Base-by-base conservation (phyloP, 2,888 invertebrate species). In the Eurytoma californica region DNA sequence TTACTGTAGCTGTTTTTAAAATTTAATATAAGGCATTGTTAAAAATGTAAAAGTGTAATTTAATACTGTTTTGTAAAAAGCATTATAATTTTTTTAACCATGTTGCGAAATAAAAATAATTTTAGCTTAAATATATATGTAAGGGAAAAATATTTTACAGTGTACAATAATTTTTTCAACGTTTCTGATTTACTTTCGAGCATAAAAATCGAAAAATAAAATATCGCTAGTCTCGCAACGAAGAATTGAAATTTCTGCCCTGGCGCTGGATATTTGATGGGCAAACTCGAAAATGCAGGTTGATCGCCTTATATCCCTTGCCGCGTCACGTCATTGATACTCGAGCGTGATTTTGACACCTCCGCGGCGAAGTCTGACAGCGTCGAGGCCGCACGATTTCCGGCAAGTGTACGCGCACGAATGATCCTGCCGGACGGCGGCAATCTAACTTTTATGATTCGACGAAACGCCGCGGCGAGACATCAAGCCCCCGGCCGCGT, bases 371-470 rank as follows among this genome's bases (percentile, higher is more conserved):
- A 63, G 69, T 69, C 39, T 24, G 55, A 55, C 24, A 57, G 39
- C 53, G 20, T 7, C 39, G 24, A 24, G 9, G n/a, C 20, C 60
- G 16, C 49, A 24, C 16, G 47, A 57, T 65, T 58, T 68, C 73
- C n/a, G 57, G 0, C 63, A 30, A 58, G 70, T 60, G 66, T 75
- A 75, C 70, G 70, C 49, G 24, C 16, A 14, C 58, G 58, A 72
- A 68, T 72, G 76, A 69, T 57, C 53, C n/a, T 18, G 28, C 68
- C 20, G 63, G 80, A 68, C 73, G 76, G 79, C 63, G 57, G 74
- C 73, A 80, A 82, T 82, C 82, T 80, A 80, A 77, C 75, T 82
- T 82, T 82, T 80, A 82, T 76, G 77, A 79, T 80, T 78, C 60
- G 49, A 51, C 65, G 60, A 69, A 78, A 75, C 68, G 67, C 65